These are phyloP conservation scores for Brienomyrus longianalis DNA, from an alignment of 2,113 vertebrate genomes.

Conservation along the genomic window DNA sequence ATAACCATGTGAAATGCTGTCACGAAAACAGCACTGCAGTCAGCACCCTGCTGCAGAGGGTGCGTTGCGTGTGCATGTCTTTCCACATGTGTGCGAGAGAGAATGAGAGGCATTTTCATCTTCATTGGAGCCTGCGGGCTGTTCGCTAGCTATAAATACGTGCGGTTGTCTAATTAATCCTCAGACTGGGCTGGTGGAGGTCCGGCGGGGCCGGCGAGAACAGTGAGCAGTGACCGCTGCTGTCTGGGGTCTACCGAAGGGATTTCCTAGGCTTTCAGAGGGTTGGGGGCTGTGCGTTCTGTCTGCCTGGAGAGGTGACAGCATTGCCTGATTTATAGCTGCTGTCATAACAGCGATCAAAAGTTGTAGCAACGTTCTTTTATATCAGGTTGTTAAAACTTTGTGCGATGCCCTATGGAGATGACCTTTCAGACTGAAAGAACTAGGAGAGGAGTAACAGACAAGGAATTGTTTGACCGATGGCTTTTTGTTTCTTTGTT, in stretches of 20 bases:
- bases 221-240: neutral
- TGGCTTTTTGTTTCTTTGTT: neutral
- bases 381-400: neutral
- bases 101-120: neutral
- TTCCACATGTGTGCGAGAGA: neutral
- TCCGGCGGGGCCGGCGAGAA: constrained; percentile 10
- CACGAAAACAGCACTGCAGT: neutral
- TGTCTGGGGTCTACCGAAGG: neutral
- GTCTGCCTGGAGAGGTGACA: constrained; percentile 1
- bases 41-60: neutral
- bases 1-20: neutral
- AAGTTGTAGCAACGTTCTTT: neutral
- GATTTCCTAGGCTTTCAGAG: neutral
- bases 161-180: constrained; percentile 12
- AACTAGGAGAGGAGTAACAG: neutral
- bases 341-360: neutral
- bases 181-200: neutral
- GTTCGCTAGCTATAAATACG: constrained; percentile 13
- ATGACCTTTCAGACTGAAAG: neutral
- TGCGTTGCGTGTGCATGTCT: neutral
- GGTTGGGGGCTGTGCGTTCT: neutral
- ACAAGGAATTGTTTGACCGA: neutral
- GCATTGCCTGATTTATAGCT: neutral
- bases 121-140: neutral
- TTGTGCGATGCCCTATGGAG: neutral